These are phyloP conservation scores for Xestobium rufovillosum DNA, from an alignment of 2,888 invertebrate genomes.

Conservation along the genomic window DNA sequence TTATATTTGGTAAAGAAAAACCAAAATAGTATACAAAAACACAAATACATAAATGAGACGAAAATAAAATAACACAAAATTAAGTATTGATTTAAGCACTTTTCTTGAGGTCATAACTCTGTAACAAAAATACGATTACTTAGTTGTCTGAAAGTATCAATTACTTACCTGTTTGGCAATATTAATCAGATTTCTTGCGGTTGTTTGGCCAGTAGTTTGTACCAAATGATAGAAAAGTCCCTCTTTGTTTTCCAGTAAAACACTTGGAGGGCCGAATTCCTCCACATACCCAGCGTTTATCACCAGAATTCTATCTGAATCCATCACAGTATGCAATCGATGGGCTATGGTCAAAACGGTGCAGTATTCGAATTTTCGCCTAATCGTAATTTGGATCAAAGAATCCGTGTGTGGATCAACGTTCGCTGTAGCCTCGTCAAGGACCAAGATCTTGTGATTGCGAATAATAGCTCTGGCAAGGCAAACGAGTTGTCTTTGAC, in stretches of 20 bases:
- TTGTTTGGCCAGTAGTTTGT: slow-evolving; percentile 37
- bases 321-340: slow-evolving; percentile 80
- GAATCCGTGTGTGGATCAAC: slow-evolving; percentile 74
- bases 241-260: slow-evolving; percentile 51
- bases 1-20: too few relatives aligned
- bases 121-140: too few relatives aligned
- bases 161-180: slow-evolving; percentile 30
- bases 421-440: slow-evolving; percentile 76
- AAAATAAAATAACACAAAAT: too few relatives aligned
- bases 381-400: slow-evolving; percentile 70
- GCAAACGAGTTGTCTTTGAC: slow-evolving; percentile 62
- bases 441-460: slow-evolving; percentile 37
- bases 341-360: slow-evolving; percentile 84
- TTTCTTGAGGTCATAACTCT: too few relatives aligned
- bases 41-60: too few relatives aligned
- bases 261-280: slow-evolving; percentile 72
- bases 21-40: too few relatives aligned
- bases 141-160: too few relatives aligned
- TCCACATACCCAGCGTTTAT: slow-evolving; percentile 69
- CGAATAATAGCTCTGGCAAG: slow-evolving; percentile 57
- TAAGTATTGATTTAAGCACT: too few relatives aligned
- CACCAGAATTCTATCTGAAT: slow-evolving; percentile 77
- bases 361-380: slow-evolving; percentile 66
- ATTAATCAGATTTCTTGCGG: slow-evolving; percentile 28
- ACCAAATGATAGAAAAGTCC: slow-evolving; percentile 61